Evolutionary conservation across 1,140 invertebrate genomes (phyloP).

Genomic region (Whitmania pigra): DNA sequence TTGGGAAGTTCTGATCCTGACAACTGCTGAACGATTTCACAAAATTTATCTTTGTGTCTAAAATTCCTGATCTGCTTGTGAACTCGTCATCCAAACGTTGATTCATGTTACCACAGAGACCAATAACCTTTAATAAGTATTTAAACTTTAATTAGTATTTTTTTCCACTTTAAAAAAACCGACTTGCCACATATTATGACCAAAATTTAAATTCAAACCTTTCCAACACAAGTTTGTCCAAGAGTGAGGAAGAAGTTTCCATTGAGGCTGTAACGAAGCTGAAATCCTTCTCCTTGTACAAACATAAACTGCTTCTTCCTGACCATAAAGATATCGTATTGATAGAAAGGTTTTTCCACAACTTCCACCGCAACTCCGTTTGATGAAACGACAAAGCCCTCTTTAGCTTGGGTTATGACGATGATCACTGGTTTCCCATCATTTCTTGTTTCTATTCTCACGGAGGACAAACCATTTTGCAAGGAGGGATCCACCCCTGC

Average conservation of each 20-base stretch:
- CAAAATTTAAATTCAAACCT: neutral
- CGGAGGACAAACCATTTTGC: too few relatives aligned
- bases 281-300: too few relatives aligned
- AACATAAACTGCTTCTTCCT: too few relatives aligned
- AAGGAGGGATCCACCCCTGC: too few relatives aligned
- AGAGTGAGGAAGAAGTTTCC: neutral
- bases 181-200: neutral
- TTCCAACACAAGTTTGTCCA: neutral
- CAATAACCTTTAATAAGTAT: neutral
- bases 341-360: too few relatives aligned
- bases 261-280: neutral
- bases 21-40: constrained; percentile 8
- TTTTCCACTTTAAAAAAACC: too few relatives aligned
- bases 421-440: too few relatives aligned
- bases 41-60: constrained; percentile 6
- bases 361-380: too few relatives aligned
- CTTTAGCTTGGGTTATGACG: too few relatives aligned
- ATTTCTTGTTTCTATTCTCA: too few relatives aligned
- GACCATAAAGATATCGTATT: too few relatives aligned
- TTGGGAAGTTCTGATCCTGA: neutral
- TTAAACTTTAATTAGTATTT: neutral
- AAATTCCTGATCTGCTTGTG: neutral
- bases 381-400: too few relatives aligned
- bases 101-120: constrained; percentile 1
- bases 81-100: constrained; percentile 9